Percentiles rank a stretch among this genome's conserved stretches.
Conservation (phyloP, 2,888 invertebrate genomes). For the Cremastinae sp. region DNA sequence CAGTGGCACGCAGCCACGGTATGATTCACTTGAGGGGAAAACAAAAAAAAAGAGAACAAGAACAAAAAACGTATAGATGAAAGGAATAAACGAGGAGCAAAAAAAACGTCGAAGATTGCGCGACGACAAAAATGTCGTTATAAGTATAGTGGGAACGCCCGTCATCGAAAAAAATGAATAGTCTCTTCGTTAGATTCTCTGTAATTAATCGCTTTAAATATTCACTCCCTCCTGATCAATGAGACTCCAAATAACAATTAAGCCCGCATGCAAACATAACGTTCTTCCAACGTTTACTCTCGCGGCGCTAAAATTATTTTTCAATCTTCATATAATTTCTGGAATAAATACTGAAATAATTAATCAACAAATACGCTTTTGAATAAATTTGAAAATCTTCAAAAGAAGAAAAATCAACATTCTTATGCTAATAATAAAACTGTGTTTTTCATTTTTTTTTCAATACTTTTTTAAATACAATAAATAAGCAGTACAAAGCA, state of each 20-base stretch:
- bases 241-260: too few species aligned
- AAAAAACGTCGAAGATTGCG: conserved; percentile 19
- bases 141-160: conserved; percentile 32
- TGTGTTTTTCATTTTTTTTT: too few species aligned
- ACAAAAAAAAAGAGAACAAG: conserved; percentile 42
- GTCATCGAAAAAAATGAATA: conserved; percentile 58
- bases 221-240: too few species aligned
- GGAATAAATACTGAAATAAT: too few species aligned
- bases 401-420: too few species aligned
- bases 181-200: conserved; percentile 27
- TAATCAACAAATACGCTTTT: too few species aligned
- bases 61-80: conserved; percentile 42
- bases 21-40: conserved; percentile 69
- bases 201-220: neutral
- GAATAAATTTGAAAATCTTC: too few species aligned
- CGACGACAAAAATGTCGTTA: neutral
- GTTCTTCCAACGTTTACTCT: neutral
- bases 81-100: conserved; percentile 37
- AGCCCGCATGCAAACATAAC: too few species aligned
- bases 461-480: too few species aligned
- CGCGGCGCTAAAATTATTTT: neutral
- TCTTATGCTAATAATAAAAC: too few species aligned
- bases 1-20: conserved; percentile 73
- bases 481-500: too few species aligned
- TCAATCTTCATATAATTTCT: too few species aligned